Evolutionary conservation across 2,113 vertebrate genomes (phyloP), one percentile per base, ranked within the genome.

Genomic region (Carollia perspicillata): DNA sequence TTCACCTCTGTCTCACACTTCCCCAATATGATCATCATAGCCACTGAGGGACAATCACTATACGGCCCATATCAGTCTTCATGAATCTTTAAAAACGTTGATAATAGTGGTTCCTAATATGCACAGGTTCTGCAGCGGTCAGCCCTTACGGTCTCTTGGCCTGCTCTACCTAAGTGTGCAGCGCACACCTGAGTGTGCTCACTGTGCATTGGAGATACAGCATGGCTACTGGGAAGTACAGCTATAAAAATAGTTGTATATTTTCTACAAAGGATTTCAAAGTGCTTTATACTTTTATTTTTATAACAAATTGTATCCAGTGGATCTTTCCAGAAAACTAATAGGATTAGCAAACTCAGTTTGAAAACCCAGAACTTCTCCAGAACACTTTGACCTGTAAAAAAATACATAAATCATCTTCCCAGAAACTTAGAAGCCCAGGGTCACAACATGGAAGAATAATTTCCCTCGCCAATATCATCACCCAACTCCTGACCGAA

Each of bases 281-380:
- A 90, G 11, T 42, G 58, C 11, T 40, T 87, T 69, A 68, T 2
- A 30, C 26, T 77, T 60, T 60, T 74, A 16, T 44, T 84, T 68
- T 51, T n/a, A 42, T 55, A 88, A 66, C 6, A 93, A 72, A 53
- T 23, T 63, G 28, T n/a, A 72, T 89, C 33, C 40, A 40, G 63
- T 44, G 55, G 80, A n/a, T 40, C 53, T 75, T 93, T 94, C 85
- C 83, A 63, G 65, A 85, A 94, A 94, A 85, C 5, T 5, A 90
- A 69, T 89, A 93, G 49, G 49, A 84, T 42, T 18, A 77, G 78
- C 40, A 53, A 40, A 8, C 30, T 44, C 18, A 66, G 53, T 33
- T 51, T 69, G 55, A 58, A 90, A 92, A 66, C 5, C 5, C 40
- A 84, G 84, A 72, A 72, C 68, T 69, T 93, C 66, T 65, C 72